phyloP scores from a whole-genome alignment of 2,888 invertebrate genomes.

The Scelioninae gen. 1 region DNA sequence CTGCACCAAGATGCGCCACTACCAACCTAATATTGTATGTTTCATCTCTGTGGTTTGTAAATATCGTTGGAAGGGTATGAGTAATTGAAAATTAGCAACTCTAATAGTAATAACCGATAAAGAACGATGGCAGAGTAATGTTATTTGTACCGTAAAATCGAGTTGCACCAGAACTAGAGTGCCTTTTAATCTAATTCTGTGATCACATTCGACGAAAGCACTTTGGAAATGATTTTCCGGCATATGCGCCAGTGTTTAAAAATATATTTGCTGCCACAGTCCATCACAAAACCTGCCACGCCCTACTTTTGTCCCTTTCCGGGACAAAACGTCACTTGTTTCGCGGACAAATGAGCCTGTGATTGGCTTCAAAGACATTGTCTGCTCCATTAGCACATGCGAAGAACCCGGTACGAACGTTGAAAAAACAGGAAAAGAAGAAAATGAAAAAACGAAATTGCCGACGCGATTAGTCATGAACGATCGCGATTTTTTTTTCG shows the following conservation, averaged over 20 bases:
- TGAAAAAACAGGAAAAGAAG: neutral
- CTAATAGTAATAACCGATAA: conserved; percentile 77
- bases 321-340: conserved; percentile 45
- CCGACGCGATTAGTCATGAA: conserved; percentile 46
- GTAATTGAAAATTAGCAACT: conserved; percentile 80
- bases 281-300: conserved; percentile 34
- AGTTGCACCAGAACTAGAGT: conserved; percentile 75
- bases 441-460: conserved; percentile 14
- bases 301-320: conserved; percentile 4
- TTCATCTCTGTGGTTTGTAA: conserved; percentile 75
- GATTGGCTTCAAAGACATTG: conserved; percentile 35
- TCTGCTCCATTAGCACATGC: conserved; percentile 28
- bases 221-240: conserved; percentile 75
- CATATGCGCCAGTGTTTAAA: conserved; percentile 47
- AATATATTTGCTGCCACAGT: conserved; percentile 28
- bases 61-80: conserved; percentile 76
- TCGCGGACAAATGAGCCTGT: conserved; percentile 51
- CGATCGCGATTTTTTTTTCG: conserved; percentile 23
- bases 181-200: conserved; percentile 79
- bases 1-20: neutral
- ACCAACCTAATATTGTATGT: conserved; percentile 20
- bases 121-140: conserved; percentile 74
- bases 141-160: conserved; percentile 79
- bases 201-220: conserved; percentile 75
- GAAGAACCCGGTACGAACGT: neutral